Evolutionary conservation across 2,113 vertebrate species (phyloP).

Genomic region (Collichthys lucidus): DNA sequence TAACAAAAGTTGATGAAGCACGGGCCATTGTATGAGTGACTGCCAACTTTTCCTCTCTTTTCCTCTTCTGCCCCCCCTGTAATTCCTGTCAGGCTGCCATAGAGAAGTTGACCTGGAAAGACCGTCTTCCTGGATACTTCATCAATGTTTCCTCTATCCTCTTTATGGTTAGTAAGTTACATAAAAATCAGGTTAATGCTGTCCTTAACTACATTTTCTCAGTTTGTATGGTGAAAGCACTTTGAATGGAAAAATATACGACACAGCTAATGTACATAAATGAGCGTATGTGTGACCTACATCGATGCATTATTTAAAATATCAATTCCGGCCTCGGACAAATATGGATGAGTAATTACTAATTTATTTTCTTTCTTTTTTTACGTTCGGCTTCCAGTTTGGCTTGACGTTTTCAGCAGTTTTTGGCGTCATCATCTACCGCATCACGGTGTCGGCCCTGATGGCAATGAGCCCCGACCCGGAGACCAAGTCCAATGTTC

Average conservation of each 20-base stretch:
- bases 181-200: neutral
- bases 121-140: slow-evolving; percentile 92
- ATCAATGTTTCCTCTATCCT: slow-evolving; percentile 93
- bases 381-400: slow-evolving; percentile 81
- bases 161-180: slow-evolving; percentile 89
- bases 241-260: neutral
- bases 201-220: neutral
- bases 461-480: slow-evolving; percentile 91
- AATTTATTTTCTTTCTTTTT: neutral
- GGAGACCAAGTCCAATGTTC: slow-evolving; percentile 88
- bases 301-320: slow-evolving; percentile 25
- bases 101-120: slow-evolving; percentile 92
- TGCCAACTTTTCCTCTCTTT: slow-evolving; percentile 8
- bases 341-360: neutral
- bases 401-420: slow-evolving; percentile 93
- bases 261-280: slow-evolving; percentile 1
- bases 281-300: slow-evolving; percentile 25
- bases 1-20: neutral
- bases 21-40: neutral
- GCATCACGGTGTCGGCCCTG: slow-evolving; percentile 91
- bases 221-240: neutral
- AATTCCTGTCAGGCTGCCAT: slow-evolving; percentile 76
- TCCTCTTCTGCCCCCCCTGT: neutral
- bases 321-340: slow-evolving; percentile 22
- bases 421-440: slow-evolving; percentile 94